These are phyloP conservation scores for Thalassaphorura encarpata DNA, from an alignment of 1,140 invertebrate species.

Conservation along the genomic window DNA sequence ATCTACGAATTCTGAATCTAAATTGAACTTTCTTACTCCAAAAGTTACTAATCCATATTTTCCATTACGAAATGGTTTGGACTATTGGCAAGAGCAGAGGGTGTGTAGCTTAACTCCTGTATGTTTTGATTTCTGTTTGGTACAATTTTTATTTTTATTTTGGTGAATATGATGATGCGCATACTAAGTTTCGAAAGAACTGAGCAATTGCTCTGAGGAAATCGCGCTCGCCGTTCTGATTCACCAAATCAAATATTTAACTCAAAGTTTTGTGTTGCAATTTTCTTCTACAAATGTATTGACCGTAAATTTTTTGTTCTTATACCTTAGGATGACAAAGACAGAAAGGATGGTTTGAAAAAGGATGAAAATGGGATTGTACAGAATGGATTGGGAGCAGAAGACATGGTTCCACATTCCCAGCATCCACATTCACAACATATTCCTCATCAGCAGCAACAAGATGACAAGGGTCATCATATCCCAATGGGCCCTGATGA, in stretches of 20 bases:
- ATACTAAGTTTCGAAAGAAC: not conserved
- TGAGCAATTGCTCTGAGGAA: slow-evolving; percentile 17
- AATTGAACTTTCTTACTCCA: too few relatives aligned
- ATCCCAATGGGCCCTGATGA: slow-evolving; percentile 18
- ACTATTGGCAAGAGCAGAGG: too few relatives aligned
- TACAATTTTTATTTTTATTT: too few relatives aligned
- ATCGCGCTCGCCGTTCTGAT: too few relatives aligned
- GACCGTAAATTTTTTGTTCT: slow-evolving; percentile 25
- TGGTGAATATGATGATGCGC: too few relatives aligned
- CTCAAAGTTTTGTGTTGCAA: slow-evolving; percentile 5
- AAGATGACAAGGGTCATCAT: slow-evolving; percentile 23
- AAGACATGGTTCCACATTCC: slow-evolving; percentile 53
- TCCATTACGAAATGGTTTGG: too few relatives aligned
- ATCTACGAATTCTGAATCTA: too few relatives aligned
- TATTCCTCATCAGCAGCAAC: slow-evolving; percentile 15
- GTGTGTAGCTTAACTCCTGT: too few relatives aligned
- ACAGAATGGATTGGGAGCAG: slow-evolving; percentile 71
- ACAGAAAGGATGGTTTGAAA: slow-evolving; percentile 52
- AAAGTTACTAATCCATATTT: too few relatives aligned
- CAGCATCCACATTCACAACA: slow-evolving; percentile 20
- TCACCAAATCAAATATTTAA: not conserved
- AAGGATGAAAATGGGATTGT: slow-evolving; percentile 48
- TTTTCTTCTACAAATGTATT: slow-evolving; percentile 2
- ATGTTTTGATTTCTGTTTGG: too few relatives aligned
- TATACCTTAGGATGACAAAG: slow-evolving; percentile 36